phyloP scores from a whole-genome alignment of 2,797 vertebrate genomes.

The Pangasius sanitwongsei region DNA sequence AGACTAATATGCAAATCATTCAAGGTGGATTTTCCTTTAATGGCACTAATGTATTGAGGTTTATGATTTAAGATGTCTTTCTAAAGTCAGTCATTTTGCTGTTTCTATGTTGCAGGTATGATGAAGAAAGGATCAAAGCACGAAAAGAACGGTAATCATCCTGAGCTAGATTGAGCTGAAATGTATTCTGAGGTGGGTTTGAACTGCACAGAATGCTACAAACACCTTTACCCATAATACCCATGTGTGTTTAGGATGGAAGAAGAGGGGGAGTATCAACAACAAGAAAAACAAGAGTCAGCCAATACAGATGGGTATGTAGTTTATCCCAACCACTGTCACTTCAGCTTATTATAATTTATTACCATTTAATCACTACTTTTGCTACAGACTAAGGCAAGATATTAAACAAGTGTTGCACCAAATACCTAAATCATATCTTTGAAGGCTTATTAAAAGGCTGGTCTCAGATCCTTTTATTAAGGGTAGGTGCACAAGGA shows the following conservation, averaged over 20 bases:
- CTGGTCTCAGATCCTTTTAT: not conserved
- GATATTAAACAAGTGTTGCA: not conserved
- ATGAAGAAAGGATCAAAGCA: conserved; percentile 91
- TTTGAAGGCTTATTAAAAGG: not conserved
- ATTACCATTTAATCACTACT: not conserved
- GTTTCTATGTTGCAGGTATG: conserved; percentile 77
- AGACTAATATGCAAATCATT: not conserved
- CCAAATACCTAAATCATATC: not conserved
- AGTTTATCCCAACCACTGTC: not conserved
- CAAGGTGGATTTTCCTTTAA: not conserved
- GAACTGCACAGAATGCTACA: not conserved
- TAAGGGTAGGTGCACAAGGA: not conserved
- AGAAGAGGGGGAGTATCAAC: conserved; percentile 65
- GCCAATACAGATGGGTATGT: conserved; percentile 70
- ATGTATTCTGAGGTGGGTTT: not conserved
- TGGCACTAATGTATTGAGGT: not conserved
- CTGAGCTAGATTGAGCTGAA: not conserved
- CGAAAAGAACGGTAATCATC: conserved; percentile 85
- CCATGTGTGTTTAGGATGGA: conserved; percentile 70
- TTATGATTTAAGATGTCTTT: not conserved
- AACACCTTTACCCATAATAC: conserved; percentile 2
- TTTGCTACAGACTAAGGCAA: not conserved
- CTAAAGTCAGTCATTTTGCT: not conserved
- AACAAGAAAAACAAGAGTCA: conserved; percentile 65
- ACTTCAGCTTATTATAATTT: not conserved